Base-by-base conservation (phyloP, 2,797 vertebrate genomes). In the Myiotriccus ornatus region DNA sequence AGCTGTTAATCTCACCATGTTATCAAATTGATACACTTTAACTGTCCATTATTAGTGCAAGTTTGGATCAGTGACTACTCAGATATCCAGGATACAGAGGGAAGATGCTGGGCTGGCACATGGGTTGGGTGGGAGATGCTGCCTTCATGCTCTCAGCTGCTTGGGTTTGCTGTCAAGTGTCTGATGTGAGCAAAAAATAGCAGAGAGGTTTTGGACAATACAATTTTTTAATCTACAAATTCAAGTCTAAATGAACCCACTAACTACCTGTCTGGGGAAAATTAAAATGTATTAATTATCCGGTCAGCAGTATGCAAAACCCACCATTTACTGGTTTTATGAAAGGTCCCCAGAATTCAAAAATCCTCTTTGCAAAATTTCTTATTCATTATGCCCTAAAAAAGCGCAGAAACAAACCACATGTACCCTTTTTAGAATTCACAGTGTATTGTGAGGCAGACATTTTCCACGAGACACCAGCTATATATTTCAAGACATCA, bases 301-400 rank as follows among this genome's bases (percentile, higher is more conserved):
- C 80, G 82, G 46, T 73, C 74, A 84, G 28, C 28, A 44, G 28
- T 60, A 92, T 52, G 88, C 3, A 63, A 81, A 96, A 65, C 60
- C 67, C 70, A 89, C 44, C 75, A 89, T 77, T 78, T 87, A 84
- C 16, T 76, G 35, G 77, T 93, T 83, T 89, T 73, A 74, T 78
- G 92, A 94, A 88, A 87, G n/a, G 44, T 76, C 84, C 77, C 83
- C 24, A 14, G 7, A 89, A 71, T 53, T 73, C 87, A 50, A 49
- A 90, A 90, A 94, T 79, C 68, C 41, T 87, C 83, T 78, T 52
- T 75, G 56, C 21, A 59, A 65, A 71, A 76, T 89, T 89, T 91
- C 30, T 84, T 81, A 25, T 5, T 62, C 86, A 43, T 46, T 64
- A 85, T 52, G 70, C 82, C 60, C 50, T 78, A 76, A 64, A 60